Evolutionary conservation across 2,888 invertebrate species (phyloP).

Genomic region (Uropetala carovei): DNA sequence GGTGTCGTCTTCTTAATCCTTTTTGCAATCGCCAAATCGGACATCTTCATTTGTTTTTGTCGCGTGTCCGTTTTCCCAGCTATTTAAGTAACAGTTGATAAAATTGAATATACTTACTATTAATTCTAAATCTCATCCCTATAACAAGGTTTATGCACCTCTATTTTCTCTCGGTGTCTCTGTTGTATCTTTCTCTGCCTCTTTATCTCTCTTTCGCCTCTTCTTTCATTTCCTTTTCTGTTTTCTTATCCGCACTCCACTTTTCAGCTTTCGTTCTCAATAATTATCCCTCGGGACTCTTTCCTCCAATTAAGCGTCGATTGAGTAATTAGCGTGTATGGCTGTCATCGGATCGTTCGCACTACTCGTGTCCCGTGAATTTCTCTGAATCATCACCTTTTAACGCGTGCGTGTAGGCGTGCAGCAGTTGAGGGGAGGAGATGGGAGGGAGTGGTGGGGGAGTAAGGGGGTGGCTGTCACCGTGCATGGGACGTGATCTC

Average conservation of each 20-base stretch:
- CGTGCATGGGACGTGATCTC: not conserved
- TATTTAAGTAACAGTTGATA: too few relatives aligned
- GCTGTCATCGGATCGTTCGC: not conserved
- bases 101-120: too few relatives aligned
- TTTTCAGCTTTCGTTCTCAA: not conserved
- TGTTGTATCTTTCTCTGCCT: not conserved
- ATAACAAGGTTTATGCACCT: too few relatives aligned
- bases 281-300: not conserved
- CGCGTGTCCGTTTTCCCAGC: too few relatives aligned
- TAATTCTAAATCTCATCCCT: too few relatives aligned
- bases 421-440: not conserved
- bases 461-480: not conserved
- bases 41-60: too few relatives aligned
- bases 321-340: not conserved
- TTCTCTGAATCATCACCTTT: conserved; percentile 1
- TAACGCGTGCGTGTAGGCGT: not conserved
- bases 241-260: not conserved
- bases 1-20: too few relatives aligned
- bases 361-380: not conserved
- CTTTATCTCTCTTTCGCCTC: not conserved
- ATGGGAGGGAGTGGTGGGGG: not conserved
- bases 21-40: too few relatives aligned
- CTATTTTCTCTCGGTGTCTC: too few relatives aligned
- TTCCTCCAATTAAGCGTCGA: not conserved
- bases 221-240: not conserved